Conservation (phyloP, 2,888 invertebrate genomes). For the Cordilura impudica region DNA sequence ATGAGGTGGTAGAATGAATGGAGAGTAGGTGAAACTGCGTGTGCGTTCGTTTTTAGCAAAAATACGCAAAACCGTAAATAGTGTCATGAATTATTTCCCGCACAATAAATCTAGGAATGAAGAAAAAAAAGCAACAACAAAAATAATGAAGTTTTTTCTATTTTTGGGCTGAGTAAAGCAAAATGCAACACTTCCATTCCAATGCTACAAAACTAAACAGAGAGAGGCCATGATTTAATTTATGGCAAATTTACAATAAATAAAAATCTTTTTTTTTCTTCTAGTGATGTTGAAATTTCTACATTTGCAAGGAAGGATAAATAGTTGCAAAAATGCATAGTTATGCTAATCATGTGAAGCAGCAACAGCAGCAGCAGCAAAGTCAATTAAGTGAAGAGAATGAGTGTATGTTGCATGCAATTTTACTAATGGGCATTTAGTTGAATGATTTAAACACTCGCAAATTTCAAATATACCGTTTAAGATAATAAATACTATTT, state of each 20-base stretch:
- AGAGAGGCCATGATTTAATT: slow-evolving; percentile 74
- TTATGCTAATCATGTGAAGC: slow-evolving; percentile 57
- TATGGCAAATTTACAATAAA: slow-evolving; percentile 72
- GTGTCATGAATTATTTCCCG: slow-evolving; percentile 65
- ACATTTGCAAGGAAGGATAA: slow-evolving; percentile 9
- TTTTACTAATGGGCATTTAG: slow-evolving; percentile 59
- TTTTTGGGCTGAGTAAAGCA: not conserved
- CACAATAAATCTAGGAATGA: slow-evolving; percentile 63
- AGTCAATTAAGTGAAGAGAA: not conserved
- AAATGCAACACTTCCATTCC: slow-evolving; percentile 52
- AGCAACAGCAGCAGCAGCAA: slow-evolving; percentile 12
- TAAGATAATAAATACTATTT: slow-evolving; percentile 55
- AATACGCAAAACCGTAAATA: slow-evolving; percentile 57
- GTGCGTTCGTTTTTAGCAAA: slow-evolving; percentile 51
- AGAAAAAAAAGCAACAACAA: no score
- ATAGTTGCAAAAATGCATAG: slow-evolving; percentile 26
- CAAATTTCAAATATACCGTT: slow-evolving; percentile 9
- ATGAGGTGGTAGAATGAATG: slow-evolving; percentile 23
- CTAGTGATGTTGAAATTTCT: slow-evolving; percentile 5
- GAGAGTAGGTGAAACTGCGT: slow-evolving; percentile 55
- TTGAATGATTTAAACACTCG: slow-evolving; percentile 45
- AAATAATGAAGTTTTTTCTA: slow-evolving; percentile 1
- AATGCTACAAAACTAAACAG: slow-evolving; percentile 61
- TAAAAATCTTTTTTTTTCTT: slow-evolving; percentile 64
- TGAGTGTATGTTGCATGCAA: slow-evolving; percentile 50